Percentiles rank a stretch among this genome's conserved stretches.
phyloP scores from a whole-genome alignment of 2,797 vertebrate genomes.

The Molossus molossus region DNA sequence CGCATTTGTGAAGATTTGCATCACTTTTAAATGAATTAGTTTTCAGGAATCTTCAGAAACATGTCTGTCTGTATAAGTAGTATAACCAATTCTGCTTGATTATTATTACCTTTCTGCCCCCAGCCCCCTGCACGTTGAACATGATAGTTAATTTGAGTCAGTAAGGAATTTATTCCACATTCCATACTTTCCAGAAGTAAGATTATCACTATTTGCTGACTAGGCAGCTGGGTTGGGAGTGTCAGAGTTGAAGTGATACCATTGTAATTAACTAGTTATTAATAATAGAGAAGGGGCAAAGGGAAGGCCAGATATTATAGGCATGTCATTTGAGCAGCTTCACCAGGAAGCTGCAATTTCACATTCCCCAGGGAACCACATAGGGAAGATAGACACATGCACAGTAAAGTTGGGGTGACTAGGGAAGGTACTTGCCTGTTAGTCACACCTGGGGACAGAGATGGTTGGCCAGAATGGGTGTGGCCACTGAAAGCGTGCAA shows the following conservation, averaged over 20 bases:
- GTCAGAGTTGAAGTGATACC: not conserved
- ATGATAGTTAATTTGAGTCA: not conserved
- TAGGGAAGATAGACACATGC: no score
- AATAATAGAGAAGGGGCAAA: not conserved
- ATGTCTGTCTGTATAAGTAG: constrained; percentile 8
- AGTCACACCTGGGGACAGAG: no score
- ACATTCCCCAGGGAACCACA: no score
- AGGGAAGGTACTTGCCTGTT: no score
- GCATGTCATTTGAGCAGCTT: no score
- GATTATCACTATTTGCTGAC: not conserved
- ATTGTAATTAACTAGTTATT: no score
- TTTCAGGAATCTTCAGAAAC: constrained; percentile 20
- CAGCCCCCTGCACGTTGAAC: not conserved
- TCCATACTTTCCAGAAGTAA: constrained; percentile 35
- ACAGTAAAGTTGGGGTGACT: no score
- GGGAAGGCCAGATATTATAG: no score
- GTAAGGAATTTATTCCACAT: not conserved
- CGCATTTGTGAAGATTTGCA: not conserved
- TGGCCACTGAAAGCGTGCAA: no score
- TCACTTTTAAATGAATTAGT: constrained; percentile 52
- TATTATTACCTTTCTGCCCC: constrained; percentile 24
- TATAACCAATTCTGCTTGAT: constrained; percentile 51
- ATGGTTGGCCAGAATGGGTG: no score
- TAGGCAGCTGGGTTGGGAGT: not conserved
- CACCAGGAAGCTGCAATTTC: no score